A percentile compares a stretch with the other conserved stretches of the same genome.
Conservation (phyloP, 1,140 invertebrate species). For the Monochamus saltuarius region DNA sequence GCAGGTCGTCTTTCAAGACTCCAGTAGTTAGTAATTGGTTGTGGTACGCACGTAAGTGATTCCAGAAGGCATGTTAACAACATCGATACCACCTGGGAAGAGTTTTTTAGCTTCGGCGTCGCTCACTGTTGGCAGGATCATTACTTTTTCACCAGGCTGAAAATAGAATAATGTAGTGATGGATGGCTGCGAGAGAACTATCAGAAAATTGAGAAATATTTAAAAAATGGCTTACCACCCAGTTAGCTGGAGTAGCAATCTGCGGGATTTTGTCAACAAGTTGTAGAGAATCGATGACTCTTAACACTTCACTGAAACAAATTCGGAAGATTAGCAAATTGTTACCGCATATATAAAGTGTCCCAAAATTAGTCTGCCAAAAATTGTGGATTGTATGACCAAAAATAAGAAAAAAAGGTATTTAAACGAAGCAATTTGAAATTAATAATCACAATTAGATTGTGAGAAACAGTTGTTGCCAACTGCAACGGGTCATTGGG, state of each 20-base stretch:
- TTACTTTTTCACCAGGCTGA: constrained; percentile 70
- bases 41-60: constrained; percentile 78
- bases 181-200: constrained; percentile 50
- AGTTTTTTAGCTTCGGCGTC: constrained; percentile 67
- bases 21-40: constrained; percentile 61
- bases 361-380: no score
- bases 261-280: constrained; percentile 76
- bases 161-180: constrained; percentile 32
- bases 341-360: no score
- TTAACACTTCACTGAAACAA: constrained; percentile 84
- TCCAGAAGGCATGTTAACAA: constrained; percentile 72
- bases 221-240: constrained; percentile 53
- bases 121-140: constrained; percentile 68
- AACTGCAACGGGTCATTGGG: no score
- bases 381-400: no score
- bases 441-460: no score
- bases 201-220: no score
- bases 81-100: constrained; percentile 72
- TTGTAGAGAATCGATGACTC: constrained; percentile 89
- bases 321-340: constrained; percentile 28
- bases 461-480: no score
- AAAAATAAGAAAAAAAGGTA: no score
- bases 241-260: constrained; percentile 94
- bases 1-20: no score
- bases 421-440: no score